Percentiles rank a stretch among this genome's conserved stretches.
Evolutionary conservation across 2,888 invertebrate genomes (phyloP).

Genomic region (Marasmarcha lunaedactyla): DNA sequence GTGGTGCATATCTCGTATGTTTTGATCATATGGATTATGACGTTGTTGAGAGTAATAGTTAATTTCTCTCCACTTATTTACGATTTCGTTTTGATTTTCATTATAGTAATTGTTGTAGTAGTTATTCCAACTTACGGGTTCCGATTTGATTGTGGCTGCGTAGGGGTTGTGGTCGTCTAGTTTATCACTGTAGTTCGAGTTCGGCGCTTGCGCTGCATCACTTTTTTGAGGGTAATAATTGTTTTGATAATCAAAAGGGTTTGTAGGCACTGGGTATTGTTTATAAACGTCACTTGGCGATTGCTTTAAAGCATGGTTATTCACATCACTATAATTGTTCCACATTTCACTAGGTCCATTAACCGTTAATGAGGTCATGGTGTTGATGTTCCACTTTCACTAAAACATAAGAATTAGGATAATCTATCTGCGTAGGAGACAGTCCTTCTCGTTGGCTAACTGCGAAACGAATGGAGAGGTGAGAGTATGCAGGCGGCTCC

Average conservation of each 20-base stretch:
- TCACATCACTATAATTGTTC: constrained; percentile 42
- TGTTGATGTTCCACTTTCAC: constrained; percentile 20
- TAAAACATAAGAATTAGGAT: constrained; percentile 14
- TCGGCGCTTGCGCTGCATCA: constrained; percentile 31
- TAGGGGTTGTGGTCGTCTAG: constrained; percentile 24
- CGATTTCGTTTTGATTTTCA: constrained; percentile 28
- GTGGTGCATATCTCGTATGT: constrained; percentile 24
- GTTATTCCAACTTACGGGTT: constrained; percentile 41
- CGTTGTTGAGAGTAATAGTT: constrained; percentile 42
- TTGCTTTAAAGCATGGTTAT: constrained; percentile 36
- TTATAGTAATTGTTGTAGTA: constrained; percentile 32
- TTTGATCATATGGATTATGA: constrained; percentile 32
- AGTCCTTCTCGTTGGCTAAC: constrained; percentile 44
- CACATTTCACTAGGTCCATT: constrained; percentile 55
- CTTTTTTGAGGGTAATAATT: constrained; percentile 33
- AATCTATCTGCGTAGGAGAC: constrained; percentile 51
- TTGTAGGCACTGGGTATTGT: constrained; percentile 26
- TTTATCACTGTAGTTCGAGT: constrained; percentile 26
- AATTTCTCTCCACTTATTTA: constrained; percentile 49
- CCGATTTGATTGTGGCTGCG: constrained; percentile 37
- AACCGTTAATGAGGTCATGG: constrained; percentile 45
- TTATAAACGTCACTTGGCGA: constrained; percentile 34
- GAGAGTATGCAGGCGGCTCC: constrained; percentile 53
- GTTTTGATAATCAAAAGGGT: constrained; percentile 30
- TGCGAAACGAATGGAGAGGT: constrained; percentile 58